Evolutionary conservation across 2,888 invertebrate genomes (phyloP), one percentile per base, ranked within the genome.

Genomic region (Balanococcus diminutus): DNA sequence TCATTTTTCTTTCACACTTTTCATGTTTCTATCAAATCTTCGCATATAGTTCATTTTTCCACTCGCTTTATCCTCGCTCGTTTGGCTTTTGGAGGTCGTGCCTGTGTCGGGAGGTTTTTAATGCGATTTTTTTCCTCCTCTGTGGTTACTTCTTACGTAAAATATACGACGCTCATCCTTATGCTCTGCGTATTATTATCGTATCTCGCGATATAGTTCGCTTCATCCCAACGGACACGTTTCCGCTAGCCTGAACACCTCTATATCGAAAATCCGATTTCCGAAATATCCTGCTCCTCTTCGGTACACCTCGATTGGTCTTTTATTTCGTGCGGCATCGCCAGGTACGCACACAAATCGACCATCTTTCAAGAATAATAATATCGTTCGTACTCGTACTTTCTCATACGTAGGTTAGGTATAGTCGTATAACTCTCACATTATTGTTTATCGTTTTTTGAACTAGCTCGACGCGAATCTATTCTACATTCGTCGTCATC

Each of bases 1-100:
- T 79, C 75, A 79, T 79, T 79, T 79, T 79, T 79, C 75, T 79
- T 79, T 79, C 75, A 79, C 75, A 79, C 75, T 36, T 79, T 79
- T 79, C 36, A 36, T 36, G 19, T 79, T 36, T 79, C 36, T 19
- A 79, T 79, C 75, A 79, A 79, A 79, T 79, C 36, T 79, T 32
- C 31, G 19, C 31, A 19, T 36, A 75, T 79, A 79, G 19, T 79
- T 79, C 75, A 79, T 79, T 79, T 79, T 36, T 79, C 22, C 19
- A 8, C 75, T 67, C 67, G 67, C 16, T 22, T 8, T 19, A 8
- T 56, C 56, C 22, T 56, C 56, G 22, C 22, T 22, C 11, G 19
- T 31, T 67, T 5, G 11, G 16, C 28, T 67, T 67, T 67, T 9
- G 75, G 5, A 79, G 16, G 8, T 72, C 67, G 31, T 31, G 67